phyloP scores from a whole-genome alignment of 2,888 invertebrate species.

The Leptarthrus brevirostris region DNA sequence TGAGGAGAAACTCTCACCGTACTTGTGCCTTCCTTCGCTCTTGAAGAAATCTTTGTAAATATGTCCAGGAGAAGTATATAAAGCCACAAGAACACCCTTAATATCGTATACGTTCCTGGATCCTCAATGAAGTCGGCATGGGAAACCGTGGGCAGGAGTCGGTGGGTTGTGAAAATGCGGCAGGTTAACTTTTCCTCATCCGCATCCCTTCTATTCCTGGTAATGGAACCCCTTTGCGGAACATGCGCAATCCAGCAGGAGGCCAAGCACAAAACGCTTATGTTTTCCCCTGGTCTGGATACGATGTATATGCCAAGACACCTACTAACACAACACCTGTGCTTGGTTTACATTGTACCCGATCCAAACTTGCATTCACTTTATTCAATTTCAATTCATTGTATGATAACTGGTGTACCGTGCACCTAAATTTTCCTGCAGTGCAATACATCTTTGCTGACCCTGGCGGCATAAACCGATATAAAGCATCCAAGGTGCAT shows the following conservation, averaged over 20 bases:
- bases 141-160: conserved; percentile 1
- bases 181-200: background rate
- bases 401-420: background rate
- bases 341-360: background rate
- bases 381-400: background rate
- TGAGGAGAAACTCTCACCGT: conserved; percentile 8
- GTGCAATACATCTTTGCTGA: conserved; percentile 20
- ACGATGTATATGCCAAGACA: background rate
- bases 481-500: too few relatives aligned
- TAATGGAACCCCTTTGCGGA: background rate
- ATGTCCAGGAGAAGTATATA: conserved; percentile 2
- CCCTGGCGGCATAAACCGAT: conserved; percentile 7
- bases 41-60: conserved; percentile 13
- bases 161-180: conserved; percentile 19
- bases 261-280: background rate
- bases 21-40: conserved; percentile 8
- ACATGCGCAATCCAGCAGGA: conserved; percentile 15
- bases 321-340: conserved; percentile 12
- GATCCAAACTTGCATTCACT: background rate
- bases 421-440: conserved; percentile 11
- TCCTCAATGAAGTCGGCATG: conserved; percentile 7
- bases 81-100: background rate
- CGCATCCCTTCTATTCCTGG: background rate
- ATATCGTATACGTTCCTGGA: background rate
- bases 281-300: too few relatives aligned